phyloP scores from a whole-genome alignment of 2,797 vertebrate genomes.

The Glyptemys insculpta region DNA sequence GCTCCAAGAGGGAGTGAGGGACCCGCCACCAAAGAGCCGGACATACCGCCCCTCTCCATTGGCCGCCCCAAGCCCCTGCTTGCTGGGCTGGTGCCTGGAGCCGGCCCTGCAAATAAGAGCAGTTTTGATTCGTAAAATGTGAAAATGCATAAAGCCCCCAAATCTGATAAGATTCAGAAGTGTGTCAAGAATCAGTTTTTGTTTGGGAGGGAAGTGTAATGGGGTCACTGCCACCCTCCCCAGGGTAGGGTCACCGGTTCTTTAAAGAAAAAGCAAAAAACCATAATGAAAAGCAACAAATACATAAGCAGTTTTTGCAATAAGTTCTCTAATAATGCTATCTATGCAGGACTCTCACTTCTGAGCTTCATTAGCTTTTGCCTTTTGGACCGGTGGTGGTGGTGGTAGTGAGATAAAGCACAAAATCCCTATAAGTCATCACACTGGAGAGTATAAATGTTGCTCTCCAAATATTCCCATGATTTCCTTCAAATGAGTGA shows the following conservation, averaged over 20 bases:
- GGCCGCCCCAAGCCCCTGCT: no score
- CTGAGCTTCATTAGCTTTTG: not conserved
- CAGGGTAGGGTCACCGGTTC: not conserved
- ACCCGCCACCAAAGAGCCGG: no score
- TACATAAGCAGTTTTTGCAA: not conserved
- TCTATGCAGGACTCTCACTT: not conserved
- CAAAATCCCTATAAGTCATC: not conserved
- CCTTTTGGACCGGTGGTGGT: not conserved
- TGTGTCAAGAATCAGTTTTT: no score
- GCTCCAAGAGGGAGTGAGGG: no score
- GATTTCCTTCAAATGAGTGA: not conserved
- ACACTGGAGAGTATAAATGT: not conserved
- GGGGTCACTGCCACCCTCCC: not conserved
- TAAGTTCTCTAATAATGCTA: not conserved
- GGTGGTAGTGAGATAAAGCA: not conserved
- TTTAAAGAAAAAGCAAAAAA: not conserved
- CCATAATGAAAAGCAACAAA: not conserved
- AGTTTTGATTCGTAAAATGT: not conserved
- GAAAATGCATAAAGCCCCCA: not conserved
- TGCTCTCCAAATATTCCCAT: not conserved
- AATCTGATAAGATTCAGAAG: no score
- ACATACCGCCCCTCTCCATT: no score
- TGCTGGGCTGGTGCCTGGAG: no score
- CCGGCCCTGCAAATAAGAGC: not conserved
- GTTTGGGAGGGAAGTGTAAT: not conserved